Base-by-base conservation (phyloP, 2,888 invertebrate genomes). In the Microctonus aethiopoides region DNA sequence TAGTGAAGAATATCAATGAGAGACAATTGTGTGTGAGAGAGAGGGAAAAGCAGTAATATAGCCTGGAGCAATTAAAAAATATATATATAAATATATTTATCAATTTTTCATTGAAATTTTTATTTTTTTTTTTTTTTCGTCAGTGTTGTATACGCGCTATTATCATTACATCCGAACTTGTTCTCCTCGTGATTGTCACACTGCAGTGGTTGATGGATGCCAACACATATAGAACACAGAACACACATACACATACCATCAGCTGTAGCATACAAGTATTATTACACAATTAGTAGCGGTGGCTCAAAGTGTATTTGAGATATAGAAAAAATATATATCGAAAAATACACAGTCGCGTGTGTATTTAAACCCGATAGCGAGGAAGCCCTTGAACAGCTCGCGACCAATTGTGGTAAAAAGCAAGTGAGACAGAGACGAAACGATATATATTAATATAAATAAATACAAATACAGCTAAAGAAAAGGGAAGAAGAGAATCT, bases 231-330 rank as follows among this genome's bases (percentile, higher is more conserved):
- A n/a, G n/a, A n/a, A n/a, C n/a, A n/a, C n/a, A n/a, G n/a, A n/a
- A n/a, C n/a, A n/a, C n/a, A n/a, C n/a, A n/a, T n/a, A n/a, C n/a
- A n/a, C n/a, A n/a, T n/a, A n/a, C n/a, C n/a, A n/a, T n/a, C n/a
- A n/a, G n/a, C n/a, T n/a, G n/a, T n/a, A n/a, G n/a, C n/a, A n/a
- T n/a, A n/a, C n/a, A n/a, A n/a, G n/a, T n/a, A n/a, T n/a, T n/a
- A n/a, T n/a, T n/a, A n/a, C n/a, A n/a, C n/a, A n/a, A n/a, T n/a
- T n/a, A n/a, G n/a, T n/a, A 13, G 70, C 67, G 59, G 56, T 67
- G 64, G 60, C 64, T 65, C 70, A 71, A 68, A 72, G 65, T 62
- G 56, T 68, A 57, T 46, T n/a, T n/a, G n/a, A n/a, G n/a, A n/a
- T n/a, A n/a, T n/a, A n/a, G n/a, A n/a, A n/a, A n/a, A 39, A 39